phyloP scores from a whole-genome alignment of 2,113 vertebrate species.

The Megaptera novaeangliae region DNA sequence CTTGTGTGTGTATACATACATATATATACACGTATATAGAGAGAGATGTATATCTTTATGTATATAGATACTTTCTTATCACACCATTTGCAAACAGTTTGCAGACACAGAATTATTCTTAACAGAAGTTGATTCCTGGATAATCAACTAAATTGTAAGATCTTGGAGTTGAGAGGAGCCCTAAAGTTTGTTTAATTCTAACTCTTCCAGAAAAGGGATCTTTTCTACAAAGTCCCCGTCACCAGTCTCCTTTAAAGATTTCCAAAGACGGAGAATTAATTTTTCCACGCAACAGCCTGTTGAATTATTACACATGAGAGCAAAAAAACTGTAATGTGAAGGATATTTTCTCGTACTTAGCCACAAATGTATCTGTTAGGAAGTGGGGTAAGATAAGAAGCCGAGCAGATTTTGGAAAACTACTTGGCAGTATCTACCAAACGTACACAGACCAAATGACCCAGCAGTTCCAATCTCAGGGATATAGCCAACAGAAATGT shows the following conservation, averaged over 20 bases:
- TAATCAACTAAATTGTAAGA: constrained; percentile 7
- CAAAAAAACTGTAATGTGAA: background rate
- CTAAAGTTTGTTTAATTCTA: background rate
- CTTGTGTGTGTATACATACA: background rate
- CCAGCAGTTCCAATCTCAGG: background rate
- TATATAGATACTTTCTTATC: background rate
- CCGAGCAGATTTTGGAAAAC: background rate
- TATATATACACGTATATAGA: background rate
- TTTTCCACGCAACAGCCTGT: background rate
- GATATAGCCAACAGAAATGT: background rate
- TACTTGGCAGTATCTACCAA: background rate
- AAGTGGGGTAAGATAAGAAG: background rate
- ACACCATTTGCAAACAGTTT: background rate
- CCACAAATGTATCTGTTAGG: background rate
- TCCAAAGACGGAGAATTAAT: background rate
- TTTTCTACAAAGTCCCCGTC: background rate
- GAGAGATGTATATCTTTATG: background rate
- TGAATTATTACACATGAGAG: background rate
- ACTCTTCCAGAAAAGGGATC: background rate
- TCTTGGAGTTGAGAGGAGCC: background rate
- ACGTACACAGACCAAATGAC: background rate
- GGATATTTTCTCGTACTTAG: background rate
- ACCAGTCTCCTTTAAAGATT: background rate
- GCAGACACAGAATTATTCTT: constrained; percentile 6
- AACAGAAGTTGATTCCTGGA: background rate